These are phyloP conservation scores for Manduca sexta DNA, from an alignment of 1,140 invertebrate species.

Conservation along the genomic window DNA sequence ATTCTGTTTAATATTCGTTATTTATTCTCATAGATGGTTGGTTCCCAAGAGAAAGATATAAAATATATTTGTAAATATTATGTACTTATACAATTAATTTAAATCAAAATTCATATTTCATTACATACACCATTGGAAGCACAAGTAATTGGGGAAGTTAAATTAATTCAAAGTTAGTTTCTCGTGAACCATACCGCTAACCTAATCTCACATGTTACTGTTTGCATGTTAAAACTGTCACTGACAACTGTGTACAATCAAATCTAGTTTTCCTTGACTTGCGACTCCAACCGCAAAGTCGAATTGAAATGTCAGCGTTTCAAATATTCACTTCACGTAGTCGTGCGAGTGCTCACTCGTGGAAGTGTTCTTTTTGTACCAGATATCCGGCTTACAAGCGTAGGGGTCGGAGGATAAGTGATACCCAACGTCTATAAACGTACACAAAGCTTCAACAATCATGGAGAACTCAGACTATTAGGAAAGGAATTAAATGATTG, in stretches of 20 bases:
- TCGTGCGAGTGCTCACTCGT: conserved; percentile 1
- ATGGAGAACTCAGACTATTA: no score
- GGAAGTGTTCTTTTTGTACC: conserved; percentile 8
- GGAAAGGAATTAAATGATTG: no score
- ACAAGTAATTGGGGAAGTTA: neutral
- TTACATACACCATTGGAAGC: no score
- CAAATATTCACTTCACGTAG: conserved; percentile 26
- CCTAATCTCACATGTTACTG: neutral
- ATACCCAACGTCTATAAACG: no score
- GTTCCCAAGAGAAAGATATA: no score
- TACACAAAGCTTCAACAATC: no score
- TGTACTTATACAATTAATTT: no score
- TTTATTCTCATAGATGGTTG: no score
- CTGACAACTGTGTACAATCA: conserved; percentile 18
- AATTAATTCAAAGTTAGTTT: no score
- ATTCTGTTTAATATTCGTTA: no score
- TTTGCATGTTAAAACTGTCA: conserved; percentile 11
- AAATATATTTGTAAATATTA: no score
- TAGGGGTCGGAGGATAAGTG: no score
- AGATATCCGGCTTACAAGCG: neutral
- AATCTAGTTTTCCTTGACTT: conserved; percentile 27
- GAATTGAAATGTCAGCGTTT: conserved; percentile 59
- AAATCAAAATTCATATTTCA: neutral
- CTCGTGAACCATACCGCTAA: neutral
- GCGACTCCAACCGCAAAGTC: conserved; percentile 41